Base-by-base conservation (phyloP, 2,888 invertebrate genomes). In the Phengaris alcon region DNA sequence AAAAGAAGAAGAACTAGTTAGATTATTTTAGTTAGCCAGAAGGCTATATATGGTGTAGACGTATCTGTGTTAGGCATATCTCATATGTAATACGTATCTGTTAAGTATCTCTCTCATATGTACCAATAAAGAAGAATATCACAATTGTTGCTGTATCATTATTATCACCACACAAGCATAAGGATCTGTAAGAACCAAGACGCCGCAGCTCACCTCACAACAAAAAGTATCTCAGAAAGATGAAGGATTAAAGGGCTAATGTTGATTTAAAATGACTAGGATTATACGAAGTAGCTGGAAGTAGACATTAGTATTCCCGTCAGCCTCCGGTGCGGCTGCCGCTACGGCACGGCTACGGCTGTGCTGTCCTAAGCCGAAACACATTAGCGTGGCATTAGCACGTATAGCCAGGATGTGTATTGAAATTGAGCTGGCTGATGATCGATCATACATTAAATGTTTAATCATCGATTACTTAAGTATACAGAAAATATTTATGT, bases 361-460 rank as follows among this genome's bases (percentile, higher is more conserved):
- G 64, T 44, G 35, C 35, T 64, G 64, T 64, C 64, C 35, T 64
- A 64, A 35, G 64, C 64, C 64, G 64, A 44, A 64, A 12, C 64
- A 64, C 35, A 64, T 64, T 64, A 64, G 35, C 35, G 7, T 35
- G 64, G 7, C 64, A 64, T 64, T 64, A 64, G 12, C 64, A 64
- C 64, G 52, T 52, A 64, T 64, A 44, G 35, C 64, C 15, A 57
- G 59, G 59, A 59, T 64, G 35, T 35, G 12, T 35, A 6, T 15
- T 35, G 35, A 35, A 35, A 35, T 35, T 35, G 35, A 35, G 4
- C 35, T 35, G 12, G 35, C 64, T 35, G 35, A 44, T 64, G 64
- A 64, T 12, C 64, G 64, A 64, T 12, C 64, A 35, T 1, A 44
- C 22, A 22, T 0, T 35, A 2, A 44, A 35, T 64, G 35, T 35